phyloP scores from a whole-genome alignment of 2,888 invertebrate genomes.

The Abscondita cerata region DNA sequence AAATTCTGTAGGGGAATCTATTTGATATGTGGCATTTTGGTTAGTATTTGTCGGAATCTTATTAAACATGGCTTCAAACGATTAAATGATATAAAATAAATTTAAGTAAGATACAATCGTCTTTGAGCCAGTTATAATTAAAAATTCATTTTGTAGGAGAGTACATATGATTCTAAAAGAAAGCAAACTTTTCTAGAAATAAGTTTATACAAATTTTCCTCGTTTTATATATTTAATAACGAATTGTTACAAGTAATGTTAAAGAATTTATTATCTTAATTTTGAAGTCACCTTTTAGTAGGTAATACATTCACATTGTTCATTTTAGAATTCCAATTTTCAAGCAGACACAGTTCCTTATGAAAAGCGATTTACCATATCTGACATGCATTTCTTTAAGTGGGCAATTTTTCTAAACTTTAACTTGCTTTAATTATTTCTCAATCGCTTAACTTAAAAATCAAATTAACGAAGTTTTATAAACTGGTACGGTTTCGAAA shows the following conservation, averaged over 20 bases:
- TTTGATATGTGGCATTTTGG: no score
- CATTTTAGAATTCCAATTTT: slow-evolving; percentile 26
- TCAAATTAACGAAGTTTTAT: not conserved
- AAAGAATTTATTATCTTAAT: slow-evolving; percentile 26
- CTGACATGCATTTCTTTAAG: slow-evolving; percentile 22
- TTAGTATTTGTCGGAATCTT: no score
- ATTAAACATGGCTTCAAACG: no score
- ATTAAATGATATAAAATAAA: no score
- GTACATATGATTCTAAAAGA: no score
- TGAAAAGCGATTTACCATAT: slow-evolving; percentile 26
- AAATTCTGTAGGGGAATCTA: no score
- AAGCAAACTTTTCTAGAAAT: no score
- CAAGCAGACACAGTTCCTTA: slow-evolving; percentile 23
- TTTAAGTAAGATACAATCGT: no score
- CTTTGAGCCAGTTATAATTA: no score
- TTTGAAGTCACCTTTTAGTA: slow-evolving; percentile 18
- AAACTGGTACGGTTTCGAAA: no score
- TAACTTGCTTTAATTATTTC: slow-evolving; percentile 24
- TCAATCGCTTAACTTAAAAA: not conserved
- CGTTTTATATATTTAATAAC: not conserved
- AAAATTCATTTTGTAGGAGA: no score
- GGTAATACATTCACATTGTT: slow-evolving; percentile 27
- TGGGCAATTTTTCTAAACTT: slow-evolving; percentile 19
- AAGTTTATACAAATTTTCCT: no score
- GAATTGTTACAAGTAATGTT: slow-evolving; percentile 1